These are phyloP conservation scores for Anastrepha ludens DNA, from an alignment of 1,140 invertebrate species.

Conservation along the genomic window DNA sequence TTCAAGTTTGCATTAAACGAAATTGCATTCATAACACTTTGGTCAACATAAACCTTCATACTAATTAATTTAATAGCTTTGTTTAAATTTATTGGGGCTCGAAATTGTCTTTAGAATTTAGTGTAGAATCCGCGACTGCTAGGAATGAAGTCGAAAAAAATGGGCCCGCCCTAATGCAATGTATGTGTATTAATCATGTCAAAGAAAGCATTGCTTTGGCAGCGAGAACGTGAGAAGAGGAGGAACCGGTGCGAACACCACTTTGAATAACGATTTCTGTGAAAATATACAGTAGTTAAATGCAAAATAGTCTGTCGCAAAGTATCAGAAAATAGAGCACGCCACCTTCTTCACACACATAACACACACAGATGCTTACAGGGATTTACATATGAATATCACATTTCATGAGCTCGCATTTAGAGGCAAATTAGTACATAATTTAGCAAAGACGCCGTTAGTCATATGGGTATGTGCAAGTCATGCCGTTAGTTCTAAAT, in stretches of 20 bases:
- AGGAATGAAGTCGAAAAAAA: too few relatives aligned
- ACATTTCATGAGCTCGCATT: slow-evolving; percentile 21
- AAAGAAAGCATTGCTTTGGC: too few relatives aligned
- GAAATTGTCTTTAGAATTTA: too few relatives aligned
- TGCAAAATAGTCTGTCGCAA: slow-evolving; percentile 15
- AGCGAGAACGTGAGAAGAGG: too few relatives aligned
- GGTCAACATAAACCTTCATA: too few relatives aligned
- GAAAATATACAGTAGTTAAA: slow-evolving; percentile 24
- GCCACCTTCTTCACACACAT: neutral
- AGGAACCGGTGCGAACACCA: neutral
- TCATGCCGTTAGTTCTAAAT: slow-evolving; percentile 43
- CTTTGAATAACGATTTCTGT: slow-evolving; percentile 2
- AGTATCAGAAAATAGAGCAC: slow-evolving; percentile 15
- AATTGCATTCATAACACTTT: too few relatives aligned
- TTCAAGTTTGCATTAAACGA: too few relatives aligned
- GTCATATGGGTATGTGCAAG: slow-evolving; percentile 2
- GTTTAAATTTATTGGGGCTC: too few relatives aligned
- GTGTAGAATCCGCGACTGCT: too few relatives aligned
- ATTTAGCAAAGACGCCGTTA: slow-evolving; percentile 27
- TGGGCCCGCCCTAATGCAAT: too few relatives aligned
- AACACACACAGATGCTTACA: neutral
- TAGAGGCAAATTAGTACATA: slow-evolving; percentile 23
- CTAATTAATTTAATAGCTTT: too few relatives aligned
- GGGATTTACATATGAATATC: slow-evolving; percentile 27
- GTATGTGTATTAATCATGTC: too few relatives aligned